Percentiles rank a stretch among this genome's conserved stretches.
These are phyloP conservation scores for Balaenoptera acutorostrata DNA, from an alignment of 2,113 vertebrate species.

Conservation along the genomic window DNA sequence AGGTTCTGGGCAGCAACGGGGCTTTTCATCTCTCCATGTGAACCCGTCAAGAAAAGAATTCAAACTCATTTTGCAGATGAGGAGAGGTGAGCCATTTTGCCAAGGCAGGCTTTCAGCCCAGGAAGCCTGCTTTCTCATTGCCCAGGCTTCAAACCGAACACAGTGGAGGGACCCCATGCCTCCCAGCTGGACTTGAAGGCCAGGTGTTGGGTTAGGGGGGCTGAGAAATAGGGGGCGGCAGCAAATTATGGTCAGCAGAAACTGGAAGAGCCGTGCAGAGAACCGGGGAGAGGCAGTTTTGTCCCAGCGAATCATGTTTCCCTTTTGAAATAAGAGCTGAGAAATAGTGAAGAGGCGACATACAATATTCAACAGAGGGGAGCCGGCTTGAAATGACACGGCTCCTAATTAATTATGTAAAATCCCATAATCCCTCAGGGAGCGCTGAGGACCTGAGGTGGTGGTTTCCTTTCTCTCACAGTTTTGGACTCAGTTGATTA, in stretches of 20 bases:
- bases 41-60: not conserved
- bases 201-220: fast-evolving
- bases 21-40: not conserved
- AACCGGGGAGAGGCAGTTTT: not conserved
- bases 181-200: not conserved
- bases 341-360: not conserved
- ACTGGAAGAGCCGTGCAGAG: not conserved
- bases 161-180: not conserved
- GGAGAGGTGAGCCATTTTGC: not conserved
- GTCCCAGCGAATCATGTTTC: not conserved
- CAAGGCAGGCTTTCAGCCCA: not conserved
- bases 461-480: not conserved
- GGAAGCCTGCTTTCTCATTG: not conserved
- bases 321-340: not conserved
- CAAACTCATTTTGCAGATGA: not conserved
- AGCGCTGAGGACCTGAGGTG: not conserved
- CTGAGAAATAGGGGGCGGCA: not conserved
- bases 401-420: constrained; percentile 50
- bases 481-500: constrained; percentile 47
- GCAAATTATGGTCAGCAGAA: not conserved
- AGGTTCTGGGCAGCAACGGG: too few relatives aligned
- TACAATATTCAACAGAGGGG: not conserved
- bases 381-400: not conserved
- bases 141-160: fast-evolving
- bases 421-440: constrained; percentile 42